Conservation (phyloP, 2,113 vertebrate species). For the Marmota monax region DNA sequence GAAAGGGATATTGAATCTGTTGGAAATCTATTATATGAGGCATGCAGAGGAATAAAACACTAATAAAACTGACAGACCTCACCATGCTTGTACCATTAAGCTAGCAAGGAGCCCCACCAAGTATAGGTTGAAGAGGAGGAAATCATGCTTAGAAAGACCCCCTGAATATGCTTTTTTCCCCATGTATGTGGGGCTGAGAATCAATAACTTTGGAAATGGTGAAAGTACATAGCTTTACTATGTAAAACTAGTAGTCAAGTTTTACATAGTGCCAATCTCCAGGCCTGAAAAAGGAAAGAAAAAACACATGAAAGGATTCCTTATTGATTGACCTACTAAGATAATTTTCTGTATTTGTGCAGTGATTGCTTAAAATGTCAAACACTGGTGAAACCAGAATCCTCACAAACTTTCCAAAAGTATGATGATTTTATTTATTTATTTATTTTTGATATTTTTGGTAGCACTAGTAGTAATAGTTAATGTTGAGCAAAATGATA, state of each 20-base stretch:
- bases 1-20: not conserved
- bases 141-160: not conserved
- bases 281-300: not conserved
- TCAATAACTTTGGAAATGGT: not conserved
- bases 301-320: not conserved
- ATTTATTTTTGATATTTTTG: too few relatives aligned
- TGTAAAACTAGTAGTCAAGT: not conserved
- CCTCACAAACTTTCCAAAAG: not conserved
- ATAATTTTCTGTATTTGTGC: not conserved
- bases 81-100: not conserved
- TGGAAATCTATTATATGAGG: not conserved
- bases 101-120: not conserved
- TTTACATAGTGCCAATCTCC: not conserved
- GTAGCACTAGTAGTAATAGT: not conserved
- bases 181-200: not conserved
- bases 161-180: not conserved
- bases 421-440: not conserved
- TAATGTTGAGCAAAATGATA: not conserved
- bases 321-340: not conserved
- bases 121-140: not conserved
- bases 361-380: not conserved
- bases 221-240: too few relatives aligned
- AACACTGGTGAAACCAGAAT: not conserved
- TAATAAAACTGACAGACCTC: not conserved
- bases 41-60: not conserved